Conservation (phyloP, 2,113 vertebrate species). For the Amblyornis subalaris region DNA sequence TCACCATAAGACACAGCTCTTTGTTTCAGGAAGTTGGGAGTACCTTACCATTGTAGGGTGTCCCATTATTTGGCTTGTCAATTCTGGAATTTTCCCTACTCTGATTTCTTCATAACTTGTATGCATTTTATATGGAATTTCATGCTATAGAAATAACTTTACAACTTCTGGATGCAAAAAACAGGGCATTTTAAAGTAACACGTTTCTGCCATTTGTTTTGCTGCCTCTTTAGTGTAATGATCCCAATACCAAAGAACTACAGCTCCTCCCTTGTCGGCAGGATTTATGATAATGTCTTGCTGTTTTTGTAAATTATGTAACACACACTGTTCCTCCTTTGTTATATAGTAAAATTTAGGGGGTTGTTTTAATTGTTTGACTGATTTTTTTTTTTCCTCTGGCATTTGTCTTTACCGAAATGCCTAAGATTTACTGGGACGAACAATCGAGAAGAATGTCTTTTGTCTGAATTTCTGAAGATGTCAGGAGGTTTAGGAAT, state of each 20-base stretch:
- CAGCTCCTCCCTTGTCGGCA: conserved; percentile 54
- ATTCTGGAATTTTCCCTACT: conserved; percentile 16
- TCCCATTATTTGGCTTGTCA: not conserved
- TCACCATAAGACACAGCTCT: not conserved
- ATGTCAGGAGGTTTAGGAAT: conserved; percentile 29
- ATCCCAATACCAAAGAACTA: conserved; percentile 45
- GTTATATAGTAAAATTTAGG: conserved; percentile 69
- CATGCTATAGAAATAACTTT: not conserved
- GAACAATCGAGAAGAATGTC: not conserved
- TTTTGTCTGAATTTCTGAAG: conserved; percentile 46
- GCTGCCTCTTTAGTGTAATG: conserved; percentile 43
- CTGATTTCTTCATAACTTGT: not conserved
- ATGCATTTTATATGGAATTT: not conserved
- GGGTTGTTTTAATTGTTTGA: conserved; percentile 72
- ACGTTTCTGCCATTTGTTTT: conserved; percentile 45
- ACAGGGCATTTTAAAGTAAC: not conserved
- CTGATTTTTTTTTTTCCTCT: conserved; percentile 68
- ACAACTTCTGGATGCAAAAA: not conserved
- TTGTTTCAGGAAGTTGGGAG: conserved; percentile 9
- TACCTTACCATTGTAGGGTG: not conserved
- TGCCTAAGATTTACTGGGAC: conserved; percentile 40
- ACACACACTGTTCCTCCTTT: conserved; percentile 59
- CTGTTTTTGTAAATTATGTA: conserved; percentile 75
- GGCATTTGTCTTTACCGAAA: conserved; percentile 59
- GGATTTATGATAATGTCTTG: conserved; percentile 70